Percentiles rank a stretch among this genome's conserved stretches.
Conservation (phyloP, 2,113 vertebrate species). For the Pomatorhinus ruficollis region DNA sequence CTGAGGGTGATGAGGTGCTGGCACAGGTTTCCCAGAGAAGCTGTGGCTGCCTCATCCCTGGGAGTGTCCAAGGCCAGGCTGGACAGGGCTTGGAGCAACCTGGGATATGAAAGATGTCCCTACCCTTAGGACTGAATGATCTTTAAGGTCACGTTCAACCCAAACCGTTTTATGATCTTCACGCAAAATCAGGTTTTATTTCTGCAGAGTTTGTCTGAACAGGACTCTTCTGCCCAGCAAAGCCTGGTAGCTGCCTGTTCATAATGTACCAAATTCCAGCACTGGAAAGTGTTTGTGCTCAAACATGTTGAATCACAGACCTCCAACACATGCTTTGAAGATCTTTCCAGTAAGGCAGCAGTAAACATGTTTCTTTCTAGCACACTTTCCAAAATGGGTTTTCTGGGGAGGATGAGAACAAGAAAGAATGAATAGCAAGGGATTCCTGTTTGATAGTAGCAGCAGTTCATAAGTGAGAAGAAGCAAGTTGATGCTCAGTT, state of each 20-base stretch:
- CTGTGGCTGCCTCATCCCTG: background rate
- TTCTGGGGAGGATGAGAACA: background rate
- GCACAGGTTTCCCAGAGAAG: background rate
- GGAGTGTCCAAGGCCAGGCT: background rate
- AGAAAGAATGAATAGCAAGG: background rate
- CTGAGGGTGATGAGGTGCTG: background rate
- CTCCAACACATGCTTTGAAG: background rate
- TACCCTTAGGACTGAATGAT: background rate
- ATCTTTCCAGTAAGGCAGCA: background rate
- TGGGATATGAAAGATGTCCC: background rate
- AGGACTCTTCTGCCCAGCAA: background rate
- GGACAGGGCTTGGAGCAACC: background rate
- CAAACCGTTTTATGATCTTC: background rate
- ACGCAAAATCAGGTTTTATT: background rate
- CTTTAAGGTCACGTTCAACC: background rate
- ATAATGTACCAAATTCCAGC: background rate
- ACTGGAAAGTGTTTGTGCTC: background rate
- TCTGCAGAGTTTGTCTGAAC: background rate
- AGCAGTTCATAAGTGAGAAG: background rate
- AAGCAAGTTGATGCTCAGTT: fast-evolving
- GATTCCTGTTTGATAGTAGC: background rate
- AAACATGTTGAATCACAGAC: background rate
- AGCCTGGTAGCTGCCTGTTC: background rate
- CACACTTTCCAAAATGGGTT: background rate
- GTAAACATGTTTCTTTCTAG: background rate